Percentiles rank a stretch among this genome's conserved stretches.
Evolutionary conservation across 1,140 invertebrate species (phyloP).

Genomic region (Papilio polytes): DNA sequence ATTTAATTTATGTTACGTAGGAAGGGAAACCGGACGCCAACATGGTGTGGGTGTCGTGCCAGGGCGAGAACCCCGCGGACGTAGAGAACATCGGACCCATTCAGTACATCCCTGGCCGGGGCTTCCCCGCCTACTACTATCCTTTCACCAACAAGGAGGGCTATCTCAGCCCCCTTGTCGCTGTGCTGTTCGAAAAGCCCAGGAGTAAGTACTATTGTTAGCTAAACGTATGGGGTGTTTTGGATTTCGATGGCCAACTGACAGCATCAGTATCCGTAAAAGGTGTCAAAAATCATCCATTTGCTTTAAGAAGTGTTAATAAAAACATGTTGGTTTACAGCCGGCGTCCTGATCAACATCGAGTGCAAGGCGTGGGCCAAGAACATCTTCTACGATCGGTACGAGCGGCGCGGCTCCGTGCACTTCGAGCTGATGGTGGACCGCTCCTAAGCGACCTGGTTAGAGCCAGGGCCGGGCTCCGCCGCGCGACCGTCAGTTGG

Average conservation of each 20-base stretch:
- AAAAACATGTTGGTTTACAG: constrained; percentile 78
- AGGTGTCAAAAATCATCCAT: no score
- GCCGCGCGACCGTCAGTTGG: background rate
- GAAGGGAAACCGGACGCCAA: constrained; percentile 82
- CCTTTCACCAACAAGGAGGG: constrained; percentile 92
- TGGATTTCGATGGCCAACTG: background rate
- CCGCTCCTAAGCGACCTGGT: constrained; percentile 62
- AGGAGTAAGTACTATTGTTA: constrained; percentile 86
- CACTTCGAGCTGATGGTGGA: constrained; percentile 98
- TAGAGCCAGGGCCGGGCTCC: constrained; percentile 27
- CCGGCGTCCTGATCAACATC: constrained; percentile 96
- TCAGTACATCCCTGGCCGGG: constrained; percentile 90
- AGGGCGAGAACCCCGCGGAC: constrained; percentile 95
- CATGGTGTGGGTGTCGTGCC: constrained; percentile 94
- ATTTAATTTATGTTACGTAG: constrained; percentile 65
- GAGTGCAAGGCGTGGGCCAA: constrained; percentile 98
- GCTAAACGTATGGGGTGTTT: background rate
- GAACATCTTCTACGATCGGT: constrained; percentile 95
- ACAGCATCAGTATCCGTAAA: background rate
- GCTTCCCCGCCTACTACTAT: constrained; percentile 91
- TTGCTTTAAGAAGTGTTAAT: background rate
- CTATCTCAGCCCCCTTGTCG: constrained; percentile 94
- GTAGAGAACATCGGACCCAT: constrained; percentile 95
- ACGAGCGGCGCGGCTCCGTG: constrained; percentile 95
- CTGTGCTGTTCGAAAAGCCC: constrained; percentile 93